Base-by-base conservation (phyloP, 2,888 invertebrate genomes). In the Drosophila diplacantha region DNA sequence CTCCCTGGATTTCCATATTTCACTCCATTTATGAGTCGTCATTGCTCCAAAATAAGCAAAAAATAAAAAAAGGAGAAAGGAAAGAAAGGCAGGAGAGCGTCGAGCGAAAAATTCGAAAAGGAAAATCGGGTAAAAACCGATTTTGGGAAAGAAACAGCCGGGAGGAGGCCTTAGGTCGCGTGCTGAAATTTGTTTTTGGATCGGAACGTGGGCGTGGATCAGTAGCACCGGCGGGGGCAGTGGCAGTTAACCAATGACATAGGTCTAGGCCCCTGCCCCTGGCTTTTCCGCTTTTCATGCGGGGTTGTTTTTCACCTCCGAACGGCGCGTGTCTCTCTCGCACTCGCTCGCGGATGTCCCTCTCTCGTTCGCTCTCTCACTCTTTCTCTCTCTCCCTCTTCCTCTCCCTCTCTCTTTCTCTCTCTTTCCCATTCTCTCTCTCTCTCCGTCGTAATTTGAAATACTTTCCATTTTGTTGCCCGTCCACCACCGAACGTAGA, bases 381-480 rank as follows among this genome's bases (percentile, higher is more conserved):
- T 34, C 8, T 4, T 4, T 9, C 26, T 38, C 31, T 29, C 22
- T 56, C 34, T 24, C 24, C 6, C 24, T 49, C 71, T 31, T 14
- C 70, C 74, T 71, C 37, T 32, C 35, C 12, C 11, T 1, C 12
- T 12, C 18, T 5, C 37, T 12, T 3, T 26, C 26, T 3, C 26
- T 20, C 35, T 76, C 56, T 39, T 31, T 31, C 20, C 16, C 20
- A 11, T 11, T 20, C 20, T 43, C 29, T 35, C 24, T 55, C 37
- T 50, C 70, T 35, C 12, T 71, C 75, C 73, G 72, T 60, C 57
- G 79, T 73, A 74, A 79, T 79, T 81, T 74, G 72, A 82, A 79
- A 80, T 85, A 81, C 75, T 83, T 84, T 84, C 83, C 83, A 81
- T 81, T 75, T 76, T 76, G 69, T 72, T 75, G 66, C 82, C 69